A percentile compares a stretch with the other conserved stretches of the same genome.
Evolutionary conservation across 2,113 vertebrate species (phyloP).

Genomic region (Pseudonaja textilis): DNA sequence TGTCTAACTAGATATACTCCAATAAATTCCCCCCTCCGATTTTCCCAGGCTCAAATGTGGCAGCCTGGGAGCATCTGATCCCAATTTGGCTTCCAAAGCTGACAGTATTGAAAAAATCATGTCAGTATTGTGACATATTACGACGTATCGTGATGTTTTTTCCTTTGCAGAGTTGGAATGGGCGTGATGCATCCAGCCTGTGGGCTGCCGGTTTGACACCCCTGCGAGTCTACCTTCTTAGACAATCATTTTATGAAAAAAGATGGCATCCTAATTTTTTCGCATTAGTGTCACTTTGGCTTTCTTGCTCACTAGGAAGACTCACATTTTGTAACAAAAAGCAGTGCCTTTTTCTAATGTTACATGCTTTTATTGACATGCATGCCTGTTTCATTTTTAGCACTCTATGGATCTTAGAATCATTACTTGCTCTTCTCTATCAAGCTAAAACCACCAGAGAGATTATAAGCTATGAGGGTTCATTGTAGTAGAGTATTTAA

Average conservation of each 20-base stretch:
- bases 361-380: not conserved
- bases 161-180: too few relatives aligned
- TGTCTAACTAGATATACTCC: too few relatives aligned
- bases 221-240: not conserved
- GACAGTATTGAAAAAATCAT: too few relatives aligned
- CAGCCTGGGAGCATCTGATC: too few relatives aligned
- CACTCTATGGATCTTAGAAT: not conserved
- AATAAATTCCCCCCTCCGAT: too few relatives aligned
- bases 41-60: too few relatives aligned
- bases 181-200: too few relatives aligned
- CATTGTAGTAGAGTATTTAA: not conserved
- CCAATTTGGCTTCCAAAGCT: too few relatives aligned
- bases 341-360: not conserved
- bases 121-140: too few relatives aligned
- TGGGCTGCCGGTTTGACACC: not conserved
- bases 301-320: not conserved
- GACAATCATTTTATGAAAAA: not conserved
- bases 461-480: not conserved
- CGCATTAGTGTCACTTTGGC: not conserved
- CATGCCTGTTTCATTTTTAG: not conserved
- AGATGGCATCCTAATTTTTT: not conserved
- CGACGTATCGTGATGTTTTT: too few relatives aligned
- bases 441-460: not conserved
- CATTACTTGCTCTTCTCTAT: not conserved
- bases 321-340: not conserved